These are phyloP conservation scores for Pseudorasbora parva DNA, from an alignment of 2,113 vertebrate genomes.

Conservation along the genomic window DNA sequence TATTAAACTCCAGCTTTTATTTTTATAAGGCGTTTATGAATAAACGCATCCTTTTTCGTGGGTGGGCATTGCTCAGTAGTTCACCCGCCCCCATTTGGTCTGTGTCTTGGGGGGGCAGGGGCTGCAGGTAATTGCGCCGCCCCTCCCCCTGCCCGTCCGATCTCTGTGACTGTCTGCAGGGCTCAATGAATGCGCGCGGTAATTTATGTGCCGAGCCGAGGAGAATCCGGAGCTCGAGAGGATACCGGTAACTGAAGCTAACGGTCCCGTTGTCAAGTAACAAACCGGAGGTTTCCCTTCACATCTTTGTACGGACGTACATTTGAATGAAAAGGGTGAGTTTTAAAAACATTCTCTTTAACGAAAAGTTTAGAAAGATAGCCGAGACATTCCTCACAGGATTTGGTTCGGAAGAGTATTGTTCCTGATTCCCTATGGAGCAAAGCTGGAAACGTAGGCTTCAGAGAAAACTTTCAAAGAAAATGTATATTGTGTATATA, in stretches of 20 bases:
- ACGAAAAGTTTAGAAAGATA: neutral
- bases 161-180: constrained; percentile 29
- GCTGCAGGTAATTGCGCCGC: constrained; percentile 60
- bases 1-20: neutral
- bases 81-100: neutral
- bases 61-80: neutral
- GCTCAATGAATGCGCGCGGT: constrained; percentile 36
- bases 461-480: neutral
- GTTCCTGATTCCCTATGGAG: constrained; percentile 5
- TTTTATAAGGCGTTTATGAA: neutral
- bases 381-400: neutral
- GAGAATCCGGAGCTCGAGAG: constrained; percentile 31
- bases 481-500: too few species aligned
- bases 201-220: constrained; percentile 36
- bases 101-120: constrained; percentile 38
- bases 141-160: constrained; percentile 45
- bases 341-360: neutral
- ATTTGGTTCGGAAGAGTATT: constrained; percentile 31
- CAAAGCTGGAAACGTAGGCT: neutral
- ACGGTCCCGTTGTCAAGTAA: neutral
- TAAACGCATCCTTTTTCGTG: neutral
- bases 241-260: constrained; percentile 25
- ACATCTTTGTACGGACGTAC: neutral
- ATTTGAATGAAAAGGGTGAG: constrained; percentile 46
- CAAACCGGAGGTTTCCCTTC: neutral